Conservation (phyloP, 1,140 invertebrate species). For the Reticulitermes speratus region DNA sequence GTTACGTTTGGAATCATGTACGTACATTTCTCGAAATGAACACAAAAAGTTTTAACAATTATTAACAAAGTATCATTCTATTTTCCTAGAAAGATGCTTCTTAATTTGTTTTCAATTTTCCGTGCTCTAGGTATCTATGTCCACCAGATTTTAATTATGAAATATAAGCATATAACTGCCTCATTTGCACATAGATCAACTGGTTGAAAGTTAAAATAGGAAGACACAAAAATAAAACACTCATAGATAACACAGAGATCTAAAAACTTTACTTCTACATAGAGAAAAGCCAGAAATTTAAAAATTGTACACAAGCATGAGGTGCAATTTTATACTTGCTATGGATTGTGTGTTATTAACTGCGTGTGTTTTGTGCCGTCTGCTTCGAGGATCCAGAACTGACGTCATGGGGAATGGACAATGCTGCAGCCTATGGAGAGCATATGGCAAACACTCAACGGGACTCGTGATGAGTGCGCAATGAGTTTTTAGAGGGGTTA, state of each 20-base stretch:
- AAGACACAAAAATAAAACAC: not conserved
- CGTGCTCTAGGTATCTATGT: too few relatives aligned
- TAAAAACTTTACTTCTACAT: too few relatives aligned
- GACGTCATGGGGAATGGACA: not conserved
- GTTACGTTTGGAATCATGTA: too few relatives aligned
- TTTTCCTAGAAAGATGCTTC: too few relatives aligned
- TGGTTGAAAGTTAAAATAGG: too few relatives aligned
- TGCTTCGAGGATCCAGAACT: not conserved
- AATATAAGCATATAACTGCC: not conserved
- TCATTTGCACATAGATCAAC: too few relatives aligned
- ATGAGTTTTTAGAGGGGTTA: not conserved
- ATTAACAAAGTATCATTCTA: too few relatives aligned
- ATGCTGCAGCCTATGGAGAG: not conserved
- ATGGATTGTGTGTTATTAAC: not conserved
- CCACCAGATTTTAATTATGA: not conserved
- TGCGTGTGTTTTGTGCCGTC: not conserved
- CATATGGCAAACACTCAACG: not conserved
- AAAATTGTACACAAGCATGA: not conserved
- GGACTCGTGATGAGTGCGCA: not conserved
- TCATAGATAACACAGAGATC: not conserved
- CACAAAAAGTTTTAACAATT: too few relatives aligned
- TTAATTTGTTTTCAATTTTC: too few relatives aligned
- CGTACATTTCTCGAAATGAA: too few relatives aligned
- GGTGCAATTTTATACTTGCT: not conserved
- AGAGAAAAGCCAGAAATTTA: not conserved